phyloP scores from a whole-genome alignment of 1,140 invertebrate genomes.

The Hyles euphorbiae region DNA sequence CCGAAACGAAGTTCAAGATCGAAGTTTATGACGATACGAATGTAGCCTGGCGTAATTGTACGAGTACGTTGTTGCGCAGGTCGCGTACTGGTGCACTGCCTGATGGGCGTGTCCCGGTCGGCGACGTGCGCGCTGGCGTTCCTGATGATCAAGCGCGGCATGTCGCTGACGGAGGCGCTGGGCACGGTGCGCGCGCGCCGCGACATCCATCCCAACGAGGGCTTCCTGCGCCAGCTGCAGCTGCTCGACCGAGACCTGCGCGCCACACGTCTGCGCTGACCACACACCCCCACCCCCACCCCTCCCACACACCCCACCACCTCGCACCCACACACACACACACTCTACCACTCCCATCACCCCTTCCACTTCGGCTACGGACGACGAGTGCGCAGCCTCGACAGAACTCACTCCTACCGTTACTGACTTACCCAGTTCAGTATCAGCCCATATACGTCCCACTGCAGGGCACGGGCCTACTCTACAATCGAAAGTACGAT shows the following conservation, averaged over 20 bases:
- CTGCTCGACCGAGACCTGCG: conserved; percentile 81
- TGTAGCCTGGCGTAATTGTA: no score
- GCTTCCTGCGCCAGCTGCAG: conserved; percentile 86
- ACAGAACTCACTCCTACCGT: conserved; percentile 45
- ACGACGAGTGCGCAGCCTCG: conserved; percentile 50
- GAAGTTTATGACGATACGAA: no score
- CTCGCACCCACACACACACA: no score
- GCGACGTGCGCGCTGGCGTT: conserved; percentile 88
- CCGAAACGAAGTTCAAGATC: no score
- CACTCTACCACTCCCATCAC: neutral
- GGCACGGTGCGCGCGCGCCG: conserved; percentile 80
- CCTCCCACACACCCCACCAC: neutral
- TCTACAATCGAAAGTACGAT: no score
- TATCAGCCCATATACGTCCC: no score
- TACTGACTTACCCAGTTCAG: no score
- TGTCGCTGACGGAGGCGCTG: conserved; percentile 86
- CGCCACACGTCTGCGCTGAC: conserved; percentile 55
- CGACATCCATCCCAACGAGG: conserved; percentile 86
- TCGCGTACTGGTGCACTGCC: conserved; percentile 87
- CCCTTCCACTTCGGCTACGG: conserved; percentile 6
- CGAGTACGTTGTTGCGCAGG: conserved; percentile 67
- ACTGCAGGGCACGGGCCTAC: no score
- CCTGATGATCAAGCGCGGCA: conserved; percentile 87
- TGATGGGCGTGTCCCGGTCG: conserved; percentile 88
- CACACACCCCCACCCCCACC: conserved; percentile 34